A percentile compares a stretch with the other conserved stretches of the same genome.
Evolutionary conservation across 2,113 vertebrate species (phyloP).

Genomic region (Nanorana parkeri): DNA sequence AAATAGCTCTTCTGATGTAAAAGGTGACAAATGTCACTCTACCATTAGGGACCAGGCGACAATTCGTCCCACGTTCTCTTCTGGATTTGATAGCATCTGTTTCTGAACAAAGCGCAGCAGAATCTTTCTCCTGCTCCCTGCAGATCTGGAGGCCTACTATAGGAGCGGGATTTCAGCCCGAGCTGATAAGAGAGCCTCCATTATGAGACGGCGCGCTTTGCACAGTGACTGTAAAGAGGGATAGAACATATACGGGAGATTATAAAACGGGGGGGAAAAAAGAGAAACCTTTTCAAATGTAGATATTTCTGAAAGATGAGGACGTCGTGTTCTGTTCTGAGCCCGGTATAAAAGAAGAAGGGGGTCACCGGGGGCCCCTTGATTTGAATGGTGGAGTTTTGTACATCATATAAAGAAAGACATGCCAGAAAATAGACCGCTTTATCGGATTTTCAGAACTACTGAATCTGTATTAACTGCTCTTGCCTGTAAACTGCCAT

Average conservation of each 20-base stretch:
- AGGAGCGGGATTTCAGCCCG: slow-evolving; percentile 23
- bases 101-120: not conserved
- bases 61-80: not conserved
- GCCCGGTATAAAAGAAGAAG: not conserved
- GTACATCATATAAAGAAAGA: too few species aligned
- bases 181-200: slow-evolving; percentile 24
- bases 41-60: not conserved
- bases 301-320: slow-evolving; percentile 11
- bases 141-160: not conserved
- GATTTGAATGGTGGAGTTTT: too few species aligned
- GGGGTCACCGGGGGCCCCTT: not conserved
- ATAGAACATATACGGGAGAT: not conserved
- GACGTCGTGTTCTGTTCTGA: not conserved
- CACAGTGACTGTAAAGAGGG: not conserved
- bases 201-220: slow-evolving; percentile 15
- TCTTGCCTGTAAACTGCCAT: too few species aligned
- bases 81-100: not conserved
- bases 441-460: too few species aligned
- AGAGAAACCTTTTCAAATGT: slow-evolving; percentile 40
- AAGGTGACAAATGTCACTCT: slow-evolving; percentile 17
- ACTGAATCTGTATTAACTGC: too few species aligned
- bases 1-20: not conserved
- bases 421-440: too few species aligned
- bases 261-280: not conserved
- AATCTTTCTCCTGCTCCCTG: slow-evolving; percentile 4